Evolutionary conservation across 2,888 invertebrate species (phyloP), one percentile per base, ranked within the genome.

Genomic region (Adineta ricciae): DNA sequence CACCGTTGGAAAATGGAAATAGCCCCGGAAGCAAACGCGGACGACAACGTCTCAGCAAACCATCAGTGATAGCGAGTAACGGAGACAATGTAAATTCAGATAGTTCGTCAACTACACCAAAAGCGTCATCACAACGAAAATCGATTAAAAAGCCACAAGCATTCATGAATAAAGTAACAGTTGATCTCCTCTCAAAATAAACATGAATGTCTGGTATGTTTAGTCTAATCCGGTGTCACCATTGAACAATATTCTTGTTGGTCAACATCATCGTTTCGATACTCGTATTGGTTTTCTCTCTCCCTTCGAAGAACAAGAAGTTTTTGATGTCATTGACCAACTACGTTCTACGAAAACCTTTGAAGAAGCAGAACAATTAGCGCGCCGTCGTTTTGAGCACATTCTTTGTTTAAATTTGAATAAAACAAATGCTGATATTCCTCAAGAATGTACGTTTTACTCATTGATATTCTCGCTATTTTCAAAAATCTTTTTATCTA

Each of bases 281-380:
- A 78, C 41, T n/a, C 78, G 41, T 41, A 78, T 41, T 21, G 78
- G 78, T 41, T 78, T 78, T 78, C 41, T 78, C 11, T 78, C 78
- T 24, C 78, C 78, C 24, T 78, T 41, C n/a, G 78, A 78, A 78
- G 78, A 78, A 78, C 78, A 78, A 41, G 78, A 78, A 78, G 36
- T 78, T n/a, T 41, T 41, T n/a, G 78, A 78, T 16, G 11, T 24
- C 3, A 78, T 78, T 41, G 38, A 38, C 11, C 38, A n/a, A 9
- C 3, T 78, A 38, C 38, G 41, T 41, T 11, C 38, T 24, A 78
- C 41, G 11, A 38, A 38, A 41, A 78, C 78, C 24, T 78, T 78
- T 41, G 78, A 78, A n/a, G 78, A 78, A 41, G 78, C 78, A 11
- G 38, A 41, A 78, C 38, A 78, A 38, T n/a, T 41, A n/a, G 78